Base-by-base conservation (phyloP, 1,140 invertebrate species). In the Akabosia matsudoensis region DNA sequence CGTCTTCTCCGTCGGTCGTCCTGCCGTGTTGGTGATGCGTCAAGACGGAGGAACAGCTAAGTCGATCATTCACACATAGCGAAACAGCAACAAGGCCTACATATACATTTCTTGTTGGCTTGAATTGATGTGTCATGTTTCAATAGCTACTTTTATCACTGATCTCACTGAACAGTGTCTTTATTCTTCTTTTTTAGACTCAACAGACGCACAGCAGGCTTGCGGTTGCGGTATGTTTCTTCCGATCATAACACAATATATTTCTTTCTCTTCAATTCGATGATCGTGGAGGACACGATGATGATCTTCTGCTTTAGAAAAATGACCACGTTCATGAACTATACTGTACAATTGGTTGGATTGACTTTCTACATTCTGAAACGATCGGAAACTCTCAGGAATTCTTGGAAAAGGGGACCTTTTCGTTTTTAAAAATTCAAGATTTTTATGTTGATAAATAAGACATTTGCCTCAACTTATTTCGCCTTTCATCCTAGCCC, bases 51-150 rank as follows among this genome's bases (percentile, higher is more conserved):
- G n/a, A n/a, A n/a, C n/a, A n/a, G n/a, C n/a, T 67, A 67, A 67
- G 61, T 67, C 61, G 61, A 67, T 67, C 61, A 67, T 67, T 67
- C 61, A 67, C 30, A n/a, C n/a, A n/a, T n/a, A n/a, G n/a, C n/a
- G n/a, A n/a, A n/a, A n/a, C n/a, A n/a, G n/a, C n/a, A n/a, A n/a
- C n/a, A n/a, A n/a, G n/a, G n/a, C n/a, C n/a, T n/a, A n/a, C n/a
- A n/a, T n/a, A n/a, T n/a, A n/a, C n/a, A n/a, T n/a, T n/a, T n/a
- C n/a, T n/a, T n/a, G n/a, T n/a, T n/a, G n/a, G 26, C 61, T 67
- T 67, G 61, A 67, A 67, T 67, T 67, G 61, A 67, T 67, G 61
- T 67, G 61, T 67, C 61, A 67, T 67, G 61, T 67, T 67, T 67
- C 61, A 67, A 67, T 67, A 67, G 61, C 61, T 67, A 67, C 61